Evolutionary conservation across 2,113 vertebrate species (phyloP).

Genomic region (Harpagus bidentatus): DNA sequence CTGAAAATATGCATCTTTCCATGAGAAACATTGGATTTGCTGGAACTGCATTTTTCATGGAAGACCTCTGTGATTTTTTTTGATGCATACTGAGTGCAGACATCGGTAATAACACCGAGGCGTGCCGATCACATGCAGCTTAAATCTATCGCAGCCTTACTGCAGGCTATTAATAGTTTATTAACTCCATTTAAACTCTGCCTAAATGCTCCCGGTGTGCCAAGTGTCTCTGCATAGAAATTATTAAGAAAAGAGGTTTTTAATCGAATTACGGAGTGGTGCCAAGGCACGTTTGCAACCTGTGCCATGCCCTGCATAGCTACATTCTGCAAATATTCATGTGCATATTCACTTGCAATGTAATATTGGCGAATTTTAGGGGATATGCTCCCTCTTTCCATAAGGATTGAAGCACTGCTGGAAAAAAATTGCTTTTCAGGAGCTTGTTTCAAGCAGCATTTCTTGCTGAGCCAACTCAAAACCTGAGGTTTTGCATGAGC

Average conservation of each 20-base stretch:
- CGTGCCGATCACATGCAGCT: background rate
- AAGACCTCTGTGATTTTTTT: background rate
- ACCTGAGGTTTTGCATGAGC: background rate
- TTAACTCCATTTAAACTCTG: conserved; percentile 34
- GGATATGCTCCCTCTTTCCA: background rate
- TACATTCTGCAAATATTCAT: rapidly evolving
- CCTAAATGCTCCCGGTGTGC: background rate
- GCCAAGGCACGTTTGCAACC: rapidly evolving
- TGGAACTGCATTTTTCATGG: background rate
- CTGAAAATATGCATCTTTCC: rapidly evolving
- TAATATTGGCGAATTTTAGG: background rate
- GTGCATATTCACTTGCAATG: rapidly evolving
- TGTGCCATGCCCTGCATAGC: rapidly evolving
- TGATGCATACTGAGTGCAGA: rapidly evolving
- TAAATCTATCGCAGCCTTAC: background rate
- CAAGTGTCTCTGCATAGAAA: background rate
- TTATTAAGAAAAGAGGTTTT: background rate
- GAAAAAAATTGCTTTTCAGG: background rate
- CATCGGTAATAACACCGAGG: background rate
- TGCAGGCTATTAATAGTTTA: conserved; percentile 31
- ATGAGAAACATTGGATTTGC: rapidly evolving
- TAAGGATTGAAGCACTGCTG: background rate
- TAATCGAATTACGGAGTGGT: background rate
- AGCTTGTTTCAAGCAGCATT: background rate
- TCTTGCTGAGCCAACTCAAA: background rate